A percentile compares a stretch with the other conserved stretches of the same genome.
These are phyloP conservation scores for Merodon equestris DNA, from an alignment of 2,888 invertebrate genomes.

Conservation along the genomic window DNA sequence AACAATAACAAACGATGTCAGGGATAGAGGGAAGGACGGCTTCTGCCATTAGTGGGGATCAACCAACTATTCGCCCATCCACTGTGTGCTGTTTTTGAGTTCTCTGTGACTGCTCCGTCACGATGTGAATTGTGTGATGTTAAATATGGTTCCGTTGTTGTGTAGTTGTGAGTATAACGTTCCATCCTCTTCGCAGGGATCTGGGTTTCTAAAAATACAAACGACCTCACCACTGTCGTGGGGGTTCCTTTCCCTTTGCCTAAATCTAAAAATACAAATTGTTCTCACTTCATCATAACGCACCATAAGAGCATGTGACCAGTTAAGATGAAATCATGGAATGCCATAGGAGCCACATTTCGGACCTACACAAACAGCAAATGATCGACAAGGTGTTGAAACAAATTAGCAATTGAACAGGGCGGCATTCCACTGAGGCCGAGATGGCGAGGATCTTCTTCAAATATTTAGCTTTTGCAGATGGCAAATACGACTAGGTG, in stretches of 20 bases:
- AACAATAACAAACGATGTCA: slow-evolving; percentile 50
- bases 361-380: slow-evolving; percentile 30
- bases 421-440: slow-evolving; percentile 9
- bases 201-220: slow-evolving; percentile 3
- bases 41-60: neutral
- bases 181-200: slow-evolving; percentile 34
- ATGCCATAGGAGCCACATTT: slow-evolving; percentile 32
- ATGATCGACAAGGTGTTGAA: too few species aligned
- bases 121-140: slow-evolving; percentile 44
- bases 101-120: slow-evolving; percentile 49
- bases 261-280: slow-evolving; percentile 21
- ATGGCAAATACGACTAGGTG: neutral
- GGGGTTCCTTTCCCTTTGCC: slow-evolving; percentile 28
- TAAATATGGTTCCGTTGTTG: slow-evolving; percentile 48
- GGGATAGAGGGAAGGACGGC: slow-evolving; percentile 6
- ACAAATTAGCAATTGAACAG: neutral
- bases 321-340: slow-evolving; percentile 8
- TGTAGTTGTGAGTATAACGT: slow-evolving; percentile 29
- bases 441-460: slow-evolving; percentile 10
- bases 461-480: slow-evolving; percentile 7
- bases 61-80: neutral
- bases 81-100: slow-evolving; percentile 36
- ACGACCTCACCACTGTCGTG: slow-evolving; percentile 37
- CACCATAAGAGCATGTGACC: slow-evolving; percentile 9
- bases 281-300: slow-evolving; percentile 1